Evolutionary conservation across 37 sponge, comb jelly and placozoan species (phyloP).

Genomic region (Geodia barretti): DNA sequence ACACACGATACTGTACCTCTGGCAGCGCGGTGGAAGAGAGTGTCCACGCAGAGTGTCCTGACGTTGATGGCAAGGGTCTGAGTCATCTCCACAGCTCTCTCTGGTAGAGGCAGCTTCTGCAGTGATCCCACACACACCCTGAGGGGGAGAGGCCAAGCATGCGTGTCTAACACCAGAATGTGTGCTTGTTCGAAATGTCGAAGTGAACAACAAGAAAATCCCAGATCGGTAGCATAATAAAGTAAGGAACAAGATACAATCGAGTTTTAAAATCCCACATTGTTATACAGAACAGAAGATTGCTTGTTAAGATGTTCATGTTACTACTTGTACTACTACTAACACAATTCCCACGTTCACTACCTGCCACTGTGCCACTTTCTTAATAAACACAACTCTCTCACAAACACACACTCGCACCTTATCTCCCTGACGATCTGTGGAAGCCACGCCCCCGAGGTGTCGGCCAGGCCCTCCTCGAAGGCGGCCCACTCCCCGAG

Average conservation of each 20-base stretch:
- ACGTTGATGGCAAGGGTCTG: slow-evolving; percentile 54
- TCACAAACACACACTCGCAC: slow-evolving; percentile 36
- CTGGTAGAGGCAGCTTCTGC: slow-evolving; percentile 45
- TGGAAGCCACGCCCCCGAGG: slow-evolving; percentile 80
- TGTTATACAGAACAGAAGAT: too few species aligned
- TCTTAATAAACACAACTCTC: too few species aligned
- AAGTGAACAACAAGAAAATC: too few species aligned
- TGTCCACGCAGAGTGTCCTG: slow-evolving; percentile 59
- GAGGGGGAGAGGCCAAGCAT: not conserved
- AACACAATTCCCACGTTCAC: too few species aligned
- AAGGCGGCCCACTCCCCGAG: slow-evolving; percentile 75
- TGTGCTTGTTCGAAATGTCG: too few species aligned
- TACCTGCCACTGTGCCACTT: too few species aligned
- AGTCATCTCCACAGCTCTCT: slow-evolving; percentile 14
- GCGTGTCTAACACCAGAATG: too few species aligned
- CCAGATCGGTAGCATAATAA: too few species aligned
- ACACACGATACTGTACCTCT: slow-evolving; percentile 69
- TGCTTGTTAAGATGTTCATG: too few species aligned
- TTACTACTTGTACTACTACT: too few species aligned
- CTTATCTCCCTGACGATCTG: slow-evolving; percentile 77
- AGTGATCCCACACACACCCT: slow-evolving; percentile 68
- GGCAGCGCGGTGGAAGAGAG: slow-evolving; percentile 69
- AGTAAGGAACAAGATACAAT: too few species aligned
- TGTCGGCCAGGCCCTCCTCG: slow-evolving; percentile 63
- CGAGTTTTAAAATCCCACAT: too few species aligned